Percentiles rank a stretch among this genome's conserved stretches.
These are phyloP conservation scores for Okapia johnstoni DNA, from an alignment of 2,113 vertebrate species.

Conservation along the genomic window DNA sequence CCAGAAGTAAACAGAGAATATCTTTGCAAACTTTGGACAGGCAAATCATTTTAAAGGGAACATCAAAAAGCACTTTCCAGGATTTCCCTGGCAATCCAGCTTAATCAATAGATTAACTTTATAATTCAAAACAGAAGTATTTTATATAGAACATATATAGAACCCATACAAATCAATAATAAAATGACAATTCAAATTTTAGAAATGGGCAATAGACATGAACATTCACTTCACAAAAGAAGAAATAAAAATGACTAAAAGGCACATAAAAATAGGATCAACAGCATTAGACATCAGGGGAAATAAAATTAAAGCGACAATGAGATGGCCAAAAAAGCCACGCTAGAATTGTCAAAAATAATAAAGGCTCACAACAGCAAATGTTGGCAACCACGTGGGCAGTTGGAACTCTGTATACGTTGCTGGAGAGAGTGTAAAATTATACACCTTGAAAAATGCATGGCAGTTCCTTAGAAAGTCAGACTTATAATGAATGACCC, in stretches of 20 bases:
- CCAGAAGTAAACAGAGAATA: neutral
- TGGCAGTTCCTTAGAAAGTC: neutral
- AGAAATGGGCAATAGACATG: neutral
- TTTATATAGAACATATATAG: neutral
- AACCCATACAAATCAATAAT: neutral
- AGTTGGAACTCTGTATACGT: neutral
- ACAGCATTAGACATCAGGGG: neutral
- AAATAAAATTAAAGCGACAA: neutral
- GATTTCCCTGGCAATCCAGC: neutral
- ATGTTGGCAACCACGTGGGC: neutral
- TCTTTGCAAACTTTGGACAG: neutral
- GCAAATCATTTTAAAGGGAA: neutral
- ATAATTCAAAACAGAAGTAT: neutral
- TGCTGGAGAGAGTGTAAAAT: neutral
- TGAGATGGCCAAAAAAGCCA: neutral
- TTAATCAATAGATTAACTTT: neutral
- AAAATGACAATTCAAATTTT: conserved; percentile 13
- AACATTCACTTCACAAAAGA: neutral
- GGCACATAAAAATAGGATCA: neutral
- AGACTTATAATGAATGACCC: neutral
- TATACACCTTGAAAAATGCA: neutral
- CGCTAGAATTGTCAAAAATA: neutral
- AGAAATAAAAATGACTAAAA: neutral
- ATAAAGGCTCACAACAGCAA: neutral
- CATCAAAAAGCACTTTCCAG: neutral